Evolutionary conservation across 1,140 invertebrate species (phyloP).

Genomic region (Macrocentrus cingulum): DNA sequence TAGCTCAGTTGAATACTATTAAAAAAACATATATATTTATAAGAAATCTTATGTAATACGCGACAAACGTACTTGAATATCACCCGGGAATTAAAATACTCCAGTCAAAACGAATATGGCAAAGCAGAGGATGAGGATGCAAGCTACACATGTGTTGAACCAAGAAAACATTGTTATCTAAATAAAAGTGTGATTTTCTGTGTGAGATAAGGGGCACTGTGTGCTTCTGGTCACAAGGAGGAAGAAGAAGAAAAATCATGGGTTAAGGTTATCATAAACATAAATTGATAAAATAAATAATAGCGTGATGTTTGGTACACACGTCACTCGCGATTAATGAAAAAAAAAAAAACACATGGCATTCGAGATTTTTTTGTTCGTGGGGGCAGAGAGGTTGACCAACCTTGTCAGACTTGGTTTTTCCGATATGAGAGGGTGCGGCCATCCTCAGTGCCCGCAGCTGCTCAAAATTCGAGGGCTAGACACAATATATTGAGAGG

Average conservation of each 20-base stretch:
- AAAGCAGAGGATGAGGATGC: neutral
- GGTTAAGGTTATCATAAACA: too few relatives aligned
- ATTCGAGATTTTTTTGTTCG: too few relatives aligned
- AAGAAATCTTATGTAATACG: slow-evolving; percentile 9
- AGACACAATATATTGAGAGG: slow-evolving; percentile 50
- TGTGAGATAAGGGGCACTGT: slow-evolving; percentile 9
- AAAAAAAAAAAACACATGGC: too few relatives aligned
- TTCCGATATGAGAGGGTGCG: slow-evolving; percentile 78
- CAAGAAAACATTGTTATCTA: slow-evolving; percentile 9
- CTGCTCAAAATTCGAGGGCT: slow-evolving; percentile 76
- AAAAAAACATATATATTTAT: slow-evolving; percentile 11
- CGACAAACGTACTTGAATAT: slow-evolving; percentile 24
- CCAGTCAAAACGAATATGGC: neutral
- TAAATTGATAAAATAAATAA: too few relatives aligned
- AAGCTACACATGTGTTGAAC: slow-evolving; percentile 7
- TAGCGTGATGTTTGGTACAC: too few relatives aligned
- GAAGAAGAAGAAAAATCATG: slow-evolving; percentile 7
- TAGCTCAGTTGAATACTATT: too few relatives aligned
- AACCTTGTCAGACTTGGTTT: slow-evolving; percentile 86
- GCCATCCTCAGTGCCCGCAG: slow-evolving; percentile 77
- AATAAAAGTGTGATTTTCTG: neutral
- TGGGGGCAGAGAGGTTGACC: too few relatives aligned
- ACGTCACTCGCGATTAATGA: too few relatives aligned
- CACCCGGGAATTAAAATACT: neutral
- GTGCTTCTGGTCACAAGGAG: neutral